Base-by-base conservation (phyloP, 1,140 invertebrate genomes). In the Delia radicum region DNA sequence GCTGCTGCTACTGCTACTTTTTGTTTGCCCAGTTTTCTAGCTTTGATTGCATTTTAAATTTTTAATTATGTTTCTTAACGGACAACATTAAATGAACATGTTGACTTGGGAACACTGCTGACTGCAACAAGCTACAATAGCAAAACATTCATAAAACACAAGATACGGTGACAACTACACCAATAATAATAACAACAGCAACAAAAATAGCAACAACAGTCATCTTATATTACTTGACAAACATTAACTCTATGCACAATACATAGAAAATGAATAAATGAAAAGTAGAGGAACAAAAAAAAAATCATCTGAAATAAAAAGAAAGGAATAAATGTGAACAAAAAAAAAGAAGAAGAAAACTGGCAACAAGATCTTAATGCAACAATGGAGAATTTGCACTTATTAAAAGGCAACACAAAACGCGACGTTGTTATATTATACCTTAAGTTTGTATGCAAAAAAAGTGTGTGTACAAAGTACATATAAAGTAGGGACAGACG, bases 371-470 rank as follows among this genome's bases (percentile, higher is more conserved):
- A 69, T 69, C 65, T 69, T 69, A 69, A 69, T 69, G 65, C 65
- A 69, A 69, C 65, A 69, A 69, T 69, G 24, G 65, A 69, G 65
- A 37, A 69, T 69, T 69, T 69, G 65, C 65, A 37, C 65, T 69
- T 69, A 69, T 69, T 69, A 69, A 69, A 69, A 69, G 65, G 65
- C 65, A 69, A 69, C 65, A 69, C 31, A 69, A 69, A 69, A 69
- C 65, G 65, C 31, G 12, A 69, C 29, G 65, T 33, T 69, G 29
- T 33, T 69, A 69, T 33, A 69, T 33, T 33, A 69, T 33, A 69
- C 29, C 62, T 65, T 69, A n/a, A 28, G 65, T 69, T 33, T 69
- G 62, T 29, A 65, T 65, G 29, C 37, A 15, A 42, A 12, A n/a
- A n/a, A 10, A 33, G 33, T 33, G 7, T 33, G 33, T 33, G 13